Base-by-base conservation (phyloP, 1,140 invertebrate species). In the Drosophila virilis region DNA sequence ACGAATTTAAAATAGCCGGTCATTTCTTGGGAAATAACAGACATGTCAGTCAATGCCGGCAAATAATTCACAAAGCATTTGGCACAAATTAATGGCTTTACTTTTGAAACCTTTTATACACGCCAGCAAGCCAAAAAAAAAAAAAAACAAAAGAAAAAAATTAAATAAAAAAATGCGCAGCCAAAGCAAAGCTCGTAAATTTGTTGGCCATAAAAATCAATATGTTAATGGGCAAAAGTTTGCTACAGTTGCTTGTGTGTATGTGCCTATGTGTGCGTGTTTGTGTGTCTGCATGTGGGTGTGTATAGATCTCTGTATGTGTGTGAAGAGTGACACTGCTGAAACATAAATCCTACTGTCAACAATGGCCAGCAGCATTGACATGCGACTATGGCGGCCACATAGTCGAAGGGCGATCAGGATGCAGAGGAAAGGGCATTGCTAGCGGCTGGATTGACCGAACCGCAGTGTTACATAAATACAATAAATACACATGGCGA, bases 281-380 rank as follows among this genome's bases (percentile, higher is more conserved):
- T 12, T 46, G 57, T 58, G 45, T 38, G 58, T 38, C 46, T 35
- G 13, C 8, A 32, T 40, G 12, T 43, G 57, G 22, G 28, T 9
- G 37, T 45, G 17, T 46, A 51, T 58, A 38, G 35, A 52, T 38
- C 46, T 35, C 13, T 8, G 32, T 40, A 9, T 45, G 45, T 38
- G 43, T 40, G 57, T 48, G 51, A 40, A 17, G 48, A 55, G 61
- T 76, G 82, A 81, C 82, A 70, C 78, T 88, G 83, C 70, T 89
- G 83, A 88, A 88, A 88, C 86, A 88, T 88, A 88, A 88, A 88
- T 88, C 83, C 83, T 68, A 77, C 77, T 88, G 83, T 88, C 83
- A 88, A 88, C 83, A 88, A 89, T 88, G 79, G 84, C 83, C 79
- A 89, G 59, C 84, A 82, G 84, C 83, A 89, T 88, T 88, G 83